Evolutionary conservation across 2,113 vertebrate genomes (phyloP).

Genomic region (Antigone vipio): DNA sequence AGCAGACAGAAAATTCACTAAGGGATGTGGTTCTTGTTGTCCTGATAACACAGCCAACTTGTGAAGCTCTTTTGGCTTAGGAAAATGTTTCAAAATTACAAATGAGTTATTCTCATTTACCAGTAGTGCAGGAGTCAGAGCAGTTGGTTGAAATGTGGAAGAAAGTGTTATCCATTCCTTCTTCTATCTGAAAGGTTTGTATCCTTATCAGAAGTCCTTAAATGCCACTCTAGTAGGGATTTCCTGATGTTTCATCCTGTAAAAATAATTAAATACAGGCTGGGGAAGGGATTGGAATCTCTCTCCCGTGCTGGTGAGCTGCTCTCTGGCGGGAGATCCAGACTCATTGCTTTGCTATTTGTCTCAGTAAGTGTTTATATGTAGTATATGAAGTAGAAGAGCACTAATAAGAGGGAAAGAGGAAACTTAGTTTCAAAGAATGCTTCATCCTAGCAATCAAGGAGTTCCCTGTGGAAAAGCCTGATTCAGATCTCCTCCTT

Average conservation of each 20-base stretch:
- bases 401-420: background rate
- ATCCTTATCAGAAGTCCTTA: background rate
- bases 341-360: background rate
- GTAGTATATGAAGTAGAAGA: background rate
- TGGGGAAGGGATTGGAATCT: background rate
- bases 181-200: background rate
- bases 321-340: background rate
- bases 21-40: background rate
- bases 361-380: background rate
- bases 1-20: background rate
- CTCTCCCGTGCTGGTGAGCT: background rate
- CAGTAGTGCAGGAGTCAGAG: background rate
- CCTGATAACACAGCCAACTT: background rate
- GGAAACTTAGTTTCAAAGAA: background rate
- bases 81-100: background rate
- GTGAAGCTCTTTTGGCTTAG: background rate
- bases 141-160: background rate
- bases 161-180: background rate
- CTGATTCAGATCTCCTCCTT: background rate
- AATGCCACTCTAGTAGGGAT: background rate
- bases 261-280: background rate
- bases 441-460: background rate
- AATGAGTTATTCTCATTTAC: background rate
- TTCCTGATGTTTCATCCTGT: background rate
- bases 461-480: background rate